Base-by-base conservation (phyloP, 64 coral and sea anemone genomes). In the Actinia tenebrosa region DNA sequence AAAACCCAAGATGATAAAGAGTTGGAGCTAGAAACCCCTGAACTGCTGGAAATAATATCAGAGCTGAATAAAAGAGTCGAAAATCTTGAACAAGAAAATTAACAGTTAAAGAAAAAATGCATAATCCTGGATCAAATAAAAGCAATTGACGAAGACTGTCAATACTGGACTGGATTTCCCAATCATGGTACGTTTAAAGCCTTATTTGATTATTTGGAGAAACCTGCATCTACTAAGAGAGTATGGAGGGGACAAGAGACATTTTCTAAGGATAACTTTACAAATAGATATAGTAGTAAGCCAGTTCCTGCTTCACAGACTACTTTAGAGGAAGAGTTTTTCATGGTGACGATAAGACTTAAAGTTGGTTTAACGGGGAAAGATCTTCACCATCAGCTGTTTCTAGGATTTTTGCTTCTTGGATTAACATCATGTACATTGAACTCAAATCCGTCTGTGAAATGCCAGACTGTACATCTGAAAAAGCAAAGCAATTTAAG, bases 321-420 rank as follows among this genome's bases (percentile, higher is more conserved):
- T 60, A 86, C 89, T 63, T 61, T 79, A 44, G 89, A 91, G 82
- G 86, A 92, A 60, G 90, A 87, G 56, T 87, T 92, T 87, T 92
- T 77, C 43, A 88, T 87, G 90, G 86, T 87, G 53, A 66, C 87
- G 80, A 78, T 87, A 50, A 58, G 90, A 71, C 80, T 92, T 15
- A 80, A 58, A 81, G 78, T 60, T 72, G 86, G 90, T 44, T 60
- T 92, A 59, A 45, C 71, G 30, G 80, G 53, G 45, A 82, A 23
- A 66, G 90, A 92, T 82, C 69, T 87, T 16, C 75, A 53, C 77
- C 60, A 83, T 87, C 85, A 80, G 79, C 62, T 68, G 86, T 87
- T 58, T 82, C 56, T 46, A 87, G 80, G 53, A 92, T 87, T 53
- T 92, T 83, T 75, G 72, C 90, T 53, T 71, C 90, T n/a, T 84